phyloP scores from a whole-genome alignment of 2,113 vertebrate genomes.

The Xiphorhynchus elegans region DNA sequence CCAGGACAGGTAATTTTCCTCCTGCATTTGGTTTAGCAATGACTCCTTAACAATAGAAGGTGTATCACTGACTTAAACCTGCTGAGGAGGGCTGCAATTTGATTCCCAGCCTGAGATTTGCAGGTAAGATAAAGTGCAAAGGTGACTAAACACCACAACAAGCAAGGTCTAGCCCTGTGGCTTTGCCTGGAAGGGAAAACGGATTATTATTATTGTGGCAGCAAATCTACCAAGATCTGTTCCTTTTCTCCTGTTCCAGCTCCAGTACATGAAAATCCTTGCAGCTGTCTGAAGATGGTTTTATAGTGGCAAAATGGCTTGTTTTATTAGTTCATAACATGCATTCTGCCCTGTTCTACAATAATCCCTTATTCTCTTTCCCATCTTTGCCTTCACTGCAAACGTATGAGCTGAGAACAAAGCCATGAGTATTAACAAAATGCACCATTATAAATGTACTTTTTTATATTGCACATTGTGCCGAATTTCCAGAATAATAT shows the following conservation, averaged over 20 bases:
- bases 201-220: slow-evolving; percentile 27
- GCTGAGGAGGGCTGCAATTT: slow-evolving; percentile 60
- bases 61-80: slow-evolving; percentile 60
- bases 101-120: slow-evolving; percentile 61
- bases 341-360: slow-evolving; percentile 1
- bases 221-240: slow-evolving; percentile 30
- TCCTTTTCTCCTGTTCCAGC: slow-evolving; percentile 60
- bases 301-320: slow-evolving; percentile 11
- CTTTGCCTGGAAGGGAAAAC: slow-evolving; percentile 62
- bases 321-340: slow-evolving; percentile 5
- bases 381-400: background rate
- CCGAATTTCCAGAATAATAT: background rate
- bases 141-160: slow-evolving; percentile 69
- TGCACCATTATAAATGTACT: background rate
- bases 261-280: slow-evolving; percentile 31
- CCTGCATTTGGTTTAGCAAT: slow-evolving; percentile 45
- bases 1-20: slow-evolving; percentile 54
- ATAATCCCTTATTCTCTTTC: background rate
- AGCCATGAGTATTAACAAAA: background rate
- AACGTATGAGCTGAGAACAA: background rate
- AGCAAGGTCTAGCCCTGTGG: slow-evolving; percentile 49
- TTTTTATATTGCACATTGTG: background rate
- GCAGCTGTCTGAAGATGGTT: slow-evolving; percentile 38
- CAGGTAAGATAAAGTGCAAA: slow-evolving; percentile 68
- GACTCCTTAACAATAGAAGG: slow-evolving; percentile 58